Evolutionary conservation across 1,140 invertebrate species (phyloP).

Genomic region (Drosophila repletoides): DNA sequence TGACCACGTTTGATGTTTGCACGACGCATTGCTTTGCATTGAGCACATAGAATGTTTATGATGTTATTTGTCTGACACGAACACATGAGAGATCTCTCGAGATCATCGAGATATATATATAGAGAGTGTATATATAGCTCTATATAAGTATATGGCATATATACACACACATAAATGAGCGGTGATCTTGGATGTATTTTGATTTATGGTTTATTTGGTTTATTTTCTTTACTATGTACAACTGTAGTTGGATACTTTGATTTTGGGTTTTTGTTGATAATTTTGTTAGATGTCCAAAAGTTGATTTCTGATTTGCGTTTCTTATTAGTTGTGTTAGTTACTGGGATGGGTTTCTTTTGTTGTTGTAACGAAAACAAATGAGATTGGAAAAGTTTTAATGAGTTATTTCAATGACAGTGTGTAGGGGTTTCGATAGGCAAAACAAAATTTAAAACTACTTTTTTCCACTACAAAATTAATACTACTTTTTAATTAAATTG

Average conservation of each 20-base stretch:
- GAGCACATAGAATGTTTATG: slow-evolving; percentile 67
- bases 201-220: slow-evolving; percentile 31
- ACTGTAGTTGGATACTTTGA: too few species aligned
- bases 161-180: slow-evolving; percentile 12
- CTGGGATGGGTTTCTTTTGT: slow-evolving; percentile 36
- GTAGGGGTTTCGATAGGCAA: not conserved
- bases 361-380: slow-evolving; percentile 65
- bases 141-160: slow-evolving; percentile 6
- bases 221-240: not conserved
- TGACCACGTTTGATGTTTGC: slow-evolving; percentile 79
- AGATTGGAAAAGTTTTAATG: slow-evolving; percentile 57
- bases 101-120: slow-evolving; percentile 13
- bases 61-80: slow-evolving; percentile 67
- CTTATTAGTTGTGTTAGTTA: slow-evolving; percentile 49
- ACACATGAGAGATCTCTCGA: slow-evolving; percentile 60
- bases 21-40: slow-evolving; percentile 80
- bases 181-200: slow-evolving; percentile 22
- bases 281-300: slow-evolving; percentile 48
- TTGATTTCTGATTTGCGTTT: slow-evolving; percentile 27
- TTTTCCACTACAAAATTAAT: too few species aligned
- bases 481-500: too few species aligned
- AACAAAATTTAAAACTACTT: not conserved
- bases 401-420: slow-evolving; percentile 27
- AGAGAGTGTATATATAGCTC: not conserved
- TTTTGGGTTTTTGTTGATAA: slow-evolving; percentile 8